Evolutionary conservation across 2,888 invertebrate species (phyloP), one percentile per base, ranked within the genome.

Genomic region (Cerceris ruficornis): DNA sequence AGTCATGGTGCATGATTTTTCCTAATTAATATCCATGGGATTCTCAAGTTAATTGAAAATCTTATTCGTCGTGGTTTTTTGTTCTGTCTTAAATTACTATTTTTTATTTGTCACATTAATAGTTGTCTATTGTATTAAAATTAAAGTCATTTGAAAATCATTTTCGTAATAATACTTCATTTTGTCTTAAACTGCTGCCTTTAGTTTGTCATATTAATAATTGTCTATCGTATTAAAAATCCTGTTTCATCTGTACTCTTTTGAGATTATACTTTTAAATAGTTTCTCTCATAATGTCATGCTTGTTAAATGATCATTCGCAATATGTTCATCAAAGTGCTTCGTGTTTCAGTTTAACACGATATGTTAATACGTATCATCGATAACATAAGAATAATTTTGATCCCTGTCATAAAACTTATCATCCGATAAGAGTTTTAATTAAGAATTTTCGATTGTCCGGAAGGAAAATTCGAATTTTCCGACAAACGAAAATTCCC

Each of bases 1-100:
- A 46, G 6, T 68, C 52, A 64, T 65, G 58, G 69, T 70, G 77
- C 69, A 82, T 71, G 75, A 39, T 65, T 52, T 60, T 60, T 57
- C 8, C 17, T 9, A 2, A 28, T 11, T n/a, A 2, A 5, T 5
- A 28, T 46, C 7, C 49, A 14, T n/a, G n/a, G n/a, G n/a, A n/a
- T 9, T 58, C 17, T 1, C n/a, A 17, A 7, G 1, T 46, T 0
- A 46, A 4, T n/a, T 11, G n/a, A 7, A 13, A 13, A n/a, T 17
- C 41, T 11, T 64, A 39, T 41, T 64, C 52, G 54, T 15, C 13
- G 11, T 43, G 43, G 13, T n/a, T 42, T 41, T 41, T 60, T 42
- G 13, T 60, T 42, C 1, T 6, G 46, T 46, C 5, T 46, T 11
- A 11, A 8, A 11, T 11, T 11, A 0, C 5, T 2, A 46, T n/a